phyloP scores from a whole-genome alignment of 1,140 invertebrate species.

The Eubasilissa regina region DNA sequence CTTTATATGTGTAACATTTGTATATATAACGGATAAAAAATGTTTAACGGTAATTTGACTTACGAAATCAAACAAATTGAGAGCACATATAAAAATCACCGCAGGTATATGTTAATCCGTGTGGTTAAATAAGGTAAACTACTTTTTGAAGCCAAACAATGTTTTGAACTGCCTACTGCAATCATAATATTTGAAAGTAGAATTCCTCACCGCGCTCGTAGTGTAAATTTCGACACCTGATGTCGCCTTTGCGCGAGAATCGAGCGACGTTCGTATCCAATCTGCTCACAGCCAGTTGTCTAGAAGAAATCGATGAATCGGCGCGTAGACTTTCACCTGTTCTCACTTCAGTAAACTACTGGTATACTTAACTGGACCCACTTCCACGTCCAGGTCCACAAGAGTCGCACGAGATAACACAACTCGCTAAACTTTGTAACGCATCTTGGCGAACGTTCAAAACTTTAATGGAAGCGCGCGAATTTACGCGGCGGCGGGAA shows the following conservation, averaged over 20 bases:
- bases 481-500: neutral
- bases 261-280: conserved; percentile 35
- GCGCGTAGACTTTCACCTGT: conserved; percentile 39
- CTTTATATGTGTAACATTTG: too few species aligned
- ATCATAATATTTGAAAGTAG: conserved; percentile 16
- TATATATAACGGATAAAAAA: too few species aligned
- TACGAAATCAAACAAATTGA: too few species aligned
- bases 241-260: conserved; percentile 30
- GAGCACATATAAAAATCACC: too few species aligned
- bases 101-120: too few species aligned
- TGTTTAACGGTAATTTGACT: too few species aligned
- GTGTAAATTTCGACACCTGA: conserved; percentile 46
- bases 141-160: neutral
- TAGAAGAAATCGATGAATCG: conserved; percentile 12
- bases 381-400: conserved; percentile 24
- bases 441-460: conserved; percentile 37
- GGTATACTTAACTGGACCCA: conserved; percentile 25
- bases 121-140: too few species aligned
- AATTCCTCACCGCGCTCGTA: conserved; percentile 53
- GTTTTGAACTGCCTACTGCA: neutral
- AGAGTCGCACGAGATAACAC: conserved; percentile 7
- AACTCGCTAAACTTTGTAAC: conserved; percentile 47
- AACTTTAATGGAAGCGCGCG: neutral
- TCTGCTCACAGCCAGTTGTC: neutral
- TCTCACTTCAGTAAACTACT: conserved; percentile 41